These are phyloP conservation scores for Dermochelys coriacea DNA, from an alignment of 2,797 vertebrate genomes.

Conservation along the genomic window DNA sequence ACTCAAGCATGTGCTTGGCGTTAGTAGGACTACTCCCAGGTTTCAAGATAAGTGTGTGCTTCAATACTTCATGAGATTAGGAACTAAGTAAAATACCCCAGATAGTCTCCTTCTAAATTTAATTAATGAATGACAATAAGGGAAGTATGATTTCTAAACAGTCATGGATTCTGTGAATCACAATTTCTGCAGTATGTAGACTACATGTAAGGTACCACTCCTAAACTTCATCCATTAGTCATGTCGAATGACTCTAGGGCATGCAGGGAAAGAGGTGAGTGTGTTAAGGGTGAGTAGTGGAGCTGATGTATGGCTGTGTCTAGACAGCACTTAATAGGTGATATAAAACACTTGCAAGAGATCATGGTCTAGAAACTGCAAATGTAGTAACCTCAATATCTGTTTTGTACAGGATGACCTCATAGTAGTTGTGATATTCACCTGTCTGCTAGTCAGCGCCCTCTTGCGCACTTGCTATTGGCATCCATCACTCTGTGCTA, in stretches of 20 bases:
- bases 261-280: not conserved
- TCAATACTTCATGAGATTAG: not conserved
- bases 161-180: not conserved
- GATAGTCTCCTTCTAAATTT: rapidly evolving
- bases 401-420: not conserved
- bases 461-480: conserved; percentile 14
- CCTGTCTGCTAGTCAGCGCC: not conserved
- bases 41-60: rapidly evolving
- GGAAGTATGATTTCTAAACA: no score
- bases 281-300: not conserved
- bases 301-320: not conserved
- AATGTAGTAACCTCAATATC: not conserved
- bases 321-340: not conserved
- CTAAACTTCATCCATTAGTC: not conserved
- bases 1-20: not conserved
- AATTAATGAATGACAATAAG: not conserved
- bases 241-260: not conserved
- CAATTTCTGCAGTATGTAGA: not conserved
- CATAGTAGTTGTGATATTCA: not conserved
- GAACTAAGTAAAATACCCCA: not conserved
- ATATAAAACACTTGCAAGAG: not conserved
- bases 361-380: not conserved
- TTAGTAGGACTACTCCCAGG: not conserved
- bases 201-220: no score
- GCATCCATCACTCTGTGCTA: conserved; percentile 27